Conservation (phyloP, 2,797 vertebrate genomes). For the Chloroceryle amazona region DNA sequence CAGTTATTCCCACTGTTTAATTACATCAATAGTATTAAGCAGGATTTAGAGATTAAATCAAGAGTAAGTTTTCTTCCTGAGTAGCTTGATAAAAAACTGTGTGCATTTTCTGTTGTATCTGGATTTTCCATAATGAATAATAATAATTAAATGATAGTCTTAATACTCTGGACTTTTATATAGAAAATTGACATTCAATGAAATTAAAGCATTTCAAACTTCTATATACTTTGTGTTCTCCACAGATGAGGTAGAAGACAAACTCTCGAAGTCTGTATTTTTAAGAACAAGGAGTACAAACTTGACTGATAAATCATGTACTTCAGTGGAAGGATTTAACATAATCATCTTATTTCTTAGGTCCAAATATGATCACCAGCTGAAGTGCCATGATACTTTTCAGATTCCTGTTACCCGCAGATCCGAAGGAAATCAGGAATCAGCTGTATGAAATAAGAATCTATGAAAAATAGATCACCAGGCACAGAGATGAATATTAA, state of each 20-base stretch:
- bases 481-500: background rate
- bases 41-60: slow-evolving; percentile 55
- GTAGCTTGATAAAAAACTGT: slow-evolving; percentile 9
- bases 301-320: background rate
- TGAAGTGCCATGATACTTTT: background rate
- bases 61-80: slow-evolving; percentile 44
- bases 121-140: background rate
- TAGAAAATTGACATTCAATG: background rate
- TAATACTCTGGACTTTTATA: background rate
- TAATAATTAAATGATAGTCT: background rate
- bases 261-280: background rate
- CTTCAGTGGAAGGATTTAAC: background rate
- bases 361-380: background rate
- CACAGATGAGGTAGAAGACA: background rate
- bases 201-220: background rate
- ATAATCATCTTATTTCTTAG: background rate
- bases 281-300: background rate
- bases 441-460: background rate
- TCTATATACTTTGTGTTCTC: background rate
- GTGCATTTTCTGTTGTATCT: background rate
- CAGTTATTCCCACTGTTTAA: slow-evolving; percentile 32
- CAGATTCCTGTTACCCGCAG: background rate
- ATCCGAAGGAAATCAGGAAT: background rate
- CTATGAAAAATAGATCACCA: background rate
- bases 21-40: slow-evolving; percentile 38